Conservation (phyloP, 2,888 invertebrate genomes). For the Nymphalis polychloros region DNA sequence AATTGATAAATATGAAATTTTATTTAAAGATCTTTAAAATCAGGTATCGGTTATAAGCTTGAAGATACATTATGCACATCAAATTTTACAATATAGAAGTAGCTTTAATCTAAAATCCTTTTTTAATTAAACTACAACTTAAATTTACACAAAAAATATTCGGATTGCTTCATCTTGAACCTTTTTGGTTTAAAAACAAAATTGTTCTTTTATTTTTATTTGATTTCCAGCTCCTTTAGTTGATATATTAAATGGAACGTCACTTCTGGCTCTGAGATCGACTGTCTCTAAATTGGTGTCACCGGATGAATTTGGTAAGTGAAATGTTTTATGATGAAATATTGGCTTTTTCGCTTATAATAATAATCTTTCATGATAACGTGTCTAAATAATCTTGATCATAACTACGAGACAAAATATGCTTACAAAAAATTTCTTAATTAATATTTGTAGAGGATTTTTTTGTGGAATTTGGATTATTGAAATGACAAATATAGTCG, state of each 20-base stretch:
- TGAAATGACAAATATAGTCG: too few species aligned
- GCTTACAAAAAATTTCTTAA: too few species aligned
- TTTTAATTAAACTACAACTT: too few species aligned
- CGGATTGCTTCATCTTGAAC: neutral
- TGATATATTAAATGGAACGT: slow-evolving; percentile 87
- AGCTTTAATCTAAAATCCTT: too few species aligned
- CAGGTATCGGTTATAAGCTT: neutral
- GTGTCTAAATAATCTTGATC: too few species aligned
- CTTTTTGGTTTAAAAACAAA: neutral
- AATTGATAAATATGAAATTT: neutral
- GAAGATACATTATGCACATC: neutral
- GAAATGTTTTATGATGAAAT: neutral
- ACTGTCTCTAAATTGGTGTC: slow-evolving; percentile 87
- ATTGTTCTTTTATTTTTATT: neutral
- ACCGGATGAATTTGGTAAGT: slow-evolving; percentile 85
- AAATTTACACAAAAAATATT: too few species aligned
- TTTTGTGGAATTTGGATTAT: too few species aligned
- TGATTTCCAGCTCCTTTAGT: slow-evolving; percentile 82
- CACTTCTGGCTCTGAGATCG: slow-evolving; percentile 86
- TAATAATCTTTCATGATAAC: neutral
- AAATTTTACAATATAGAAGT: too few species aligned
- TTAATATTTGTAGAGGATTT: too few species aligned
- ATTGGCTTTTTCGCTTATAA: neutral
- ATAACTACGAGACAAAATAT: too few species aligned
- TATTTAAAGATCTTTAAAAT: too few species aligned